A percentile compares a stretch with the other conserved stretches of the same genome.
Conservation (phyloP, 2,797 vertebrate genomes). For the Gambusia yucatana region DNA sequence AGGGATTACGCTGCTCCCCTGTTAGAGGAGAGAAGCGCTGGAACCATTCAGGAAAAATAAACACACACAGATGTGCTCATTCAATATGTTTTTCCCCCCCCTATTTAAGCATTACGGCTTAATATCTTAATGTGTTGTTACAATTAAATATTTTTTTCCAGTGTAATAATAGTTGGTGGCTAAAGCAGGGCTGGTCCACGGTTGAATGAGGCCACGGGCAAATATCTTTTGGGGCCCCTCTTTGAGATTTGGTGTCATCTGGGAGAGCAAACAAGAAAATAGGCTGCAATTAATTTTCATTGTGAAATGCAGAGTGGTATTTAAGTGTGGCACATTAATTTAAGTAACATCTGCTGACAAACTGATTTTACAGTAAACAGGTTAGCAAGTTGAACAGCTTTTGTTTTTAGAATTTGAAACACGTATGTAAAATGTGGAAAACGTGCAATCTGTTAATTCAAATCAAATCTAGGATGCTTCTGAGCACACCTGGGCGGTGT, state of each 20-base stretch:
- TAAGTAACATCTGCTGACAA: too few relatives aligned
- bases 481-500: too few relatives aligned
- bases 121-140: not conserved
- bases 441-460: not conserved
- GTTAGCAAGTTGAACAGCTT: too few relatives aligned
- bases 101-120: not conserved
- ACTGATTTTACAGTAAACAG: too few relatives aligned
- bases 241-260: not conserved
- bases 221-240: not conserved
- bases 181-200: not conserved
- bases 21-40: not conserved
- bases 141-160: not conserved
- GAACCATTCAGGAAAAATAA: conserved; percentile 66
- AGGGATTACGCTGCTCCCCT: conserved; percentile 59
- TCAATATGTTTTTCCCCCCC: accelerated
- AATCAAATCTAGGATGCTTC: not conserved
- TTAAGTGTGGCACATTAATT: too few relatives aligned
- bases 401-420: too few relatives aligned
- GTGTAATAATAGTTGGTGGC: not conserved
- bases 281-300: too few relatives aligned
- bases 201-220: not conserved
- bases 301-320: too few relatives aligned
- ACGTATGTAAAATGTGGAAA: too few relatives aligned
- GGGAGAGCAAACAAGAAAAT: not conserved
- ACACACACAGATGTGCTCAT: conserved; percentile 26